phyloP scores from a whole-genome alignment of 2,113 vertebrate genomes.

The Rhinolophus ferrumequinum region DNA sequence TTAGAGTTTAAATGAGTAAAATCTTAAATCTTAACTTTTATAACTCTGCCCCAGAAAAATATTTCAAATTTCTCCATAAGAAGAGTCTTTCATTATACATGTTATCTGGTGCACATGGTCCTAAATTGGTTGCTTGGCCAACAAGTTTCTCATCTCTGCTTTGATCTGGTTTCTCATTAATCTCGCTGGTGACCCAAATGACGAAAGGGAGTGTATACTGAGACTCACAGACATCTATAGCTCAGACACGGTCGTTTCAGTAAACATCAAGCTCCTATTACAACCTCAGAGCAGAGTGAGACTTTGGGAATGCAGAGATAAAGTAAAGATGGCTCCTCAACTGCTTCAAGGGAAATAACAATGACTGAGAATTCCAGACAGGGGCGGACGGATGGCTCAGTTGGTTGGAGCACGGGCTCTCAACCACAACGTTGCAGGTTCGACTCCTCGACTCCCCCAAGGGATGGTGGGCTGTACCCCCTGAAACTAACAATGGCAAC shows the following conservation, averaged over 20 bases:
- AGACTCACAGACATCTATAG: not conserved
- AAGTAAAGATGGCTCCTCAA: not conserved
- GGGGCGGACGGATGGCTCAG: no score
- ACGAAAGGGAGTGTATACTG: not conserved
- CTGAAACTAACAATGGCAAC: no score
- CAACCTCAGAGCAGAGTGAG: not conserved
- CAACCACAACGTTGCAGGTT: no score
- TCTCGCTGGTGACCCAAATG: not conserved
- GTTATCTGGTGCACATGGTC: not conserved
- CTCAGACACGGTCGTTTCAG: not conserved
- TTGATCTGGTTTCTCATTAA: not conserved
- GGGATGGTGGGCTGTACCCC: no score
- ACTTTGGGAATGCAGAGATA: not conserved
- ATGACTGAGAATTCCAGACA: not conserved
- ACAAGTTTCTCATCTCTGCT: not conserved
- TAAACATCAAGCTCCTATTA: not conserved
- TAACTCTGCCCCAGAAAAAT: not conserved
- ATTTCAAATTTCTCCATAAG: not conserved
- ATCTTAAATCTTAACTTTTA: not conserved
- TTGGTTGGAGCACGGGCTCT: no score
- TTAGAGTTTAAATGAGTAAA: not conserved
- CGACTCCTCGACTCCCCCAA: no score
- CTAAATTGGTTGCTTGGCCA: not conserved
- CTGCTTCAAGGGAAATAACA: not conserved
- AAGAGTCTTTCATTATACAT: not conserved